A percentile compares a stretch with the other conserved stretches of the same genome.
Conservation (phyloP, 2,797 vertebrate genomes). For the Mallotus villosus region DNA sequence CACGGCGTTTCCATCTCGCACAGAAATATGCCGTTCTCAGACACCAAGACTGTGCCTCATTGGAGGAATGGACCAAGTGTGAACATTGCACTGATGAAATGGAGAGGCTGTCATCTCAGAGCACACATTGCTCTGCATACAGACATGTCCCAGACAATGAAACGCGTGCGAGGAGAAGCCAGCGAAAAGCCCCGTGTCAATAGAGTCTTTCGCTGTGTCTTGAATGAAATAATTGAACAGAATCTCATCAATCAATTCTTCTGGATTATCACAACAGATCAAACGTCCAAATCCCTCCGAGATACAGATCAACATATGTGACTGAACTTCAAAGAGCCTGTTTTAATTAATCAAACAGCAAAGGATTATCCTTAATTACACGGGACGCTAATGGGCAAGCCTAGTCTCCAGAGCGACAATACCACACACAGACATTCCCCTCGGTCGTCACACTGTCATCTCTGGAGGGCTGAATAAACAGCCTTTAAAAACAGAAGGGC, state of each 20-base stretch:
- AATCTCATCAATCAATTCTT: conserved; percentile 14
- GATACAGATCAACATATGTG: conserved; percentile 13
- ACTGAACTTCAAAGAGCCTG: conserved; percentile 26
- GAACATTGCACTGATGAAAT: neutral
- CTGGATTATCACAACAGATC: conserved; percentile 8
- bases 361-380: conserved; percentile 31
- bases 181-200: neutral
- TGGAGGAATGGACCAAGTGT: neutral
- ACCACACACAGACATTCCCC: conserved; percentile 17
- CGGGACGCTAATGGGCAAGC: neutral
- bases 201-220: neutral
- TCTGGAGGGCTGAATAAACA: conserved; percentile 15
- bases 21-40: neutral
- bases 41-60: neutral
- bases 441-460: conserved; percentile 6
- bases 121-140: neutral
- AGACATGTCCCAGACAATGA: neutral
- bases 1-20: neutral
- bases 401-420: conserved; percentile 15
- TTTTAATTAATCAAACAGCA: conserved; percentile 35
- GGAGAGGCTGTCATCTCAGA: neutral
- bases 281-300: neutral
- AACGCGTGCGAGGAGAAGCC: neutral
- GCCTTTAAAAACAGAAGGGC: neutral
- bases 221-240: neutral